These are phyloP conservation scores for Petaurus breviceps DNA, from an alignment of 2,113 vertebrate genomes.

Conservation along the genomic window DNA sequence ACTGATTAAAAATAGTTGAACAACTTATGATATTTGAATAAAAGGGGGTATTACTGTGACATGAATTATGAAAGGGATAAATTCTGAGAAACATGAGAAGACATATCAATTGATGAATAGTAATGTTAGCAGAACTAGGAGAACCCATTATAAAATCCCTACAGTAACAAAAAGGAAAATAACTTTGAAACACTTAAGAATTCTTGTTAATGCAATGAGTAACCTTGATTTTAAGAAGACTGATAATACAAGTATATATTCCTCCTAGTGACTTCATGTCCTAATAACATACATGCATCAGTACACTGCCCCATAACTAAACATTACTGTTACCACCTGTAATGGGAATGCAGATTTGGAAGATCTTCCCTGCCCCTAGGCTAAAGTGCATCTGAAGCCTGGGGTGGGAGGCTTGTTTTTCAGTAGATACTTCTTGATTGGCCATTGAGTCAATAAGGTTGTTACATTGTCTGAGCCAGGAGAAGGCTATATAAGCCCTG, in stretches of 20 bases:
- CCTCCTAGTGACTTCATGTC: background rate
- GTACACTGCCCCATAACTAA: background rate
- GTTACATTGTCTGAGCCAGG: no score
- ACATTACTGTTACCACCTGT: background rate
- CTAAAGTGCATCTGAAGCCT: no score
- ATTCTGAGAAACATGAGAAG: background rate
- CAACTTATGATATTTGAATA: background rate
- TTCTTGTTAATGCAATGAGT: background rate
- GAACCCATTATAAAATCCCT: background rate
- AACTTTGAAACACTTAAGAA: background rate
- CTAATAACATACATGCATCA: background rate
- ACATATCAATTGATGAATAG: background rate
- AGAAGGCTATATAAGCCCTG: no score
- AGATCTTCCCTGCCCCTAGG: no score
- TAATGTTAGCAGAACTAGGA: background rate
- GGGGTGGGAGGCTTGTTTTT: no score
- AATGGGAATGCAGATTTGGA: no score
- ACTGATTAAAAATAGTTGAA: background rate
- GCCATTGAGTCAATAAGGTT: no score
- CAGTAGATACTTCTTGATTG: no score
- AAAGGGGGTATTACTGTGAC: background rate
- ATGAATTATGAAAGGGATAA: background rate
- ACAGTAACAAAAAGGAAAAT: background rate
- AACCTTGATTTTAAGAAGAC: background rate
- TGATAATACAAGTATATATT: background rate